Percentiles rank a stretch among this genome's conserved stretches.
These are phyloP conservation scores for Trachymyrmex septentrionalis DNA, from an alignment of 1,140 invertebrate genomes.

Conservation along the genomic window DNA sequence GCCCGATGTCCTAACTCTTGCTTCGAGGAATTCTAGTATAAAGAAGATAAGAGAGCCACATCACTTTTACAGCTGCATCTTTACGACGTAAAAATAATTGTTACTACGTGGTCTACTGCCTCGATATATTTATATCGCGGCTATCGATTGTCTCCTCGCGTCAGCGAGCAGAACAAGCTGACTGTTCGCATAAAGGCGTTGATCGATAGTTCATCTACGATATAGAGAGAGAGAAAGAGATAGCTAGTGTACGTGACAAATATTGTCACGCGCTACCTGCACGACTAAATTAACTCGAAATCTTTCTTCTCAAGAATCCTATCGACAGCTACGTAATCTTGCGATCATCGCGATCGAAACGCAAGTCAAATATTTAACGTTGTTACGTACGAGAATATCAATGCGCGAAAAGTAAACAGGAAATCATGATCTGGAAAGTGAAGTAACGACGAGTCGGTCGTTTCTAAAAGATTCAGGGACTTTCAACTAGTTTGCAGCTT, in stretches of 20 bases:
- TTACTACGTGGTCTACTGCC: constrained; percentile 53
- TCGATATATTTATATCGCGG: constrained; percentile 64
- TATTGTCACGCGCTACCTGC: constrained; percentile 24
- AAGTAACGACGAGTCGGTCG: neutral
- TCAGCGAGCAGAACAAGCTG: constrained; percentile 41
- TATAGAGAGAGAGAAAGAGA: neutral
- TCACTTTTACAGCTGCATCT: constrained; percentile 31
- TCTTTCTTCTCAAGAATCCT: neutral
- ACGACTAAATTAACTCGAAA: neutral
- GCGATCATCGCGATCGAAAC: neutral
- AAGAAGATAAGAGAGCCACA: neutral
- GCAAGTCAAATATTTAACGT: constrained; percentile 32
- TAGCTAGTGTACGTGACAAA: neutral
- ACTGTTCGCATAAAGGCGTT: constrained; percentile 50
- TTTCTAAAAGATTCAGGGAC: neutral
- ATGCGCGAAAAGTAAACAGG: constrained; percentile 35
- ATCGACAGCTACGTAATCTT: constrained; percentile 4
- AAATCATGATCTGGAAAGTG: neutral
- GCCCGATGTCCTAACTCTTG: too few relatives aligned
- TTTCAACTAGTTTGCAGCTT: too few relatives aligned
- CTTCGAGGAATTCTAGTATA: too few relatives aligned
- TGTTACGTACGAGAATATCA: constrained; percentile 27
- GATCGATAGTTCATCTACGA: constrained; percentile 64
- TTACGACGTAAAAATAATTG: constrained; percentile 61
- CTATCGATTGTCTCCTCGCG: constrained; percentile 66